These are phyloP conservation scores for Cephus spinipes DNA, from an alignment of 2,888 invertebrate species.

Conservation along the genomic window DNA sequence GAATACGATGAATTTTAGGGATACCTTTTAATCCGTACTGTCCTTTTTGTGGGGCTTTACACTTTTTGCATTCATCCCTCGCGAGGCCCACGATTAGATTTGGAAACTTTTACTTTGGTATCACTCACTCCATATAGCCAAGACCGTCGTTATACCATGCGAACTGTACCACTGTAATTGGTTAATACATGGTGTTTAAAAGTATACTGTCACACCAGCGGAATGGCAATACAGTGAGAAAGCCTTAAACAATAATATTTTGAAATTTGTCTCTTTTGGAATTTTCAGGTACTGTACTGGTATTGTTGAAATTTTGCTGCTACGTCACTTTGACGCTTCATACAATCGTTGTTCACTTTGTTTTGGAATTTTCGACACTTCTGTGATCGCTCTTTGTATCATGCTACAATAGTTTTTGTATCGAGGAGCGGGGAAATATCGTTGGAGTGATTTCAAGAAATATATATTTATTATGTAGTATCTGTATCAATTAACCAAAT, in stretches of 20 bases:
- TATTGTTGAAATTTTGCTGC: neutral
- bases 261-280: neutral
- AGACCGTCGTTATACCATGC: neutral
- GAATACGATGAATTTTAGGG: constrained; percentile 36
- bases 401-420: neutral
- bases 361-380: neutral
- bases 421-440: neutral
- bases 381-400: neutral
- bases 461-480: neutral
- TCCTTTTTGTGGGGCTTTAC: neutral
- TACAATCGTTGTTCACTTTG: neutral
- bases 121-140: neutral
- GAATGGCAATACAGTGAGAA: neutral
- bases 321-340: neutral
- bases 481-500: neutral
- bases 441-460: neutral
- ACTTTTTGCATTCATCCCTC: neutral
- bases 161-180: neutral
- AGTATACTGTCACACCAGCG: neutral
- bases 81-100: neutral
- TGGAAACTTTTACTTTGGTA: neutral
- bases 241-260: neutral
- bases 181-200: neutral
- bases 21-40: constrained; percentile 28
- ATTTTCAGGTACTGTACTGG: neutral